Evolutionary conservation across 2,888 invertebrate genomes (phyloP), one percentile per base, ranked within the genome.

Genomic region (Mesorhabditis belari): DNA sequence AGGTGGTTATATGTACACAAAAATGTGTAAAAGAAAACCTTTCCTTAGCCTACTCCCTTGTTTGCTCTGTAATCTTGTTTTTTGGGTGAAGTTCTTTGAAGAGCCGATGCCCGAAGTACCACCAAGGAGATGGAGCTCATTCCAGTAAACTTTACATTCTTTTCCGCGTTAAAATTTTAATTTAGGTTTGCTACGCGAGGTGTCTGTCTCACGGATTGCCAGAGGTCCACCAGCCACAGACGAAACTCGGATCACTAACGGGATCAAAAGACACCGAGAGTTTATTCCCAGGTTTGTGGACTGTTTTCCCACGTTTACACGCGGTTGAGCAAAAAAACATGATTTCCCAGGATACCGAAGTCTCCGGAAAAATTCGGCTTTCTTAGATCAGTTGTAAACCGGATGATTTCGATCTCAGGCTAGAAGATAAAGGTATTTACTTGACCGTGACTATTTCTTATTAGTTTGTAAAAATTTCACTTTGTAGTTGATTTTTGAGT

Each of bases 41-140:
- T 17, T 1, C 17, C 1, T 1, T n/a, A n/a, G n/a, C n/a, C n/a
- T n/a, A n/a, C n/a, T n/a, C n/a, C n/a, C n/a, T n/a, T n/a, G n/a
- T n/a, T n/a, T n/a, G n/a, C n/a, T n/a, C n/a, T n/a, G n/a, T n/a
- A n/a, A n/a, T n/a, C n/a, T n/a, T n/a, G n/a, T n/a, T n/a, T 17
- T 51, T 21, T 9, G 19, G 61, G 81, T 81, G 53, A 77, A 80
- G 55, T 80, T 81, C 63, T 80, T 79, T 59, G 78, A 81, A 54
- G 89, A 91, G 3, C 91, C 91, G 1, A 88, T 92, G 49, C 91
- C 91, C 5, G 90, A 90, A 62, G 90, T 90, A 4, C 91, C 92
- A 0, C 82, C 87, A 60, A 85, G 87, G 69, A 92, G 92, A n/a
- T n/a, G 17, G 91, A 91, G 1, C 86, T 91, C 58, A 89, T 92